Conservation (phyloP, 2,888 invertebrate genomes). For the Diloba caeruleocephala region DNA sequence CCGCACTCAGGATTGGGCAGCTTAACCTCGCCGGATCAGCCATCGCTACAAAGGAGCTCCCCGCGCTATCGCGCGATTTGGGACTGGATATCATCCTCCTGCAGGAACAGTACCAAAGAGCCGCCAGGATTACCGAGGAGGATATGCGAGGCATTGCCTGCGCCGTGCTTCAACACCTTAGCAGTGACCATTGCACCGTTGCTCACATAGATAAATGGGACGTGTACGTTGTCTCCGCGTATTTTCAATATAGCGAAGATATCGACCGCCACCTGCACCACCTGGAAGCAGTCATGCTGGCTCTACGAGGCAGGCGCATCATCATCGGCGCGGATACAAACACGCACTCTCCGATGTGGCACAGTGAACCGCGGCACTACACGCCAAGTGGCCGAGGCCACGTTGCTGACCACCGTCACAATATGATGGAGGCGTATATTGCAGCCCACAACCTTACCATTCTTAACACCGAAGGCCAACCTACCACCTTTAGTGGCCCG, state of each 20-base stretch:
- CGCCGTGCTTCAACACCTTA: no score
- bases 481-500: conserved; percentile 25
- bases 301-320: conserved; percentile 4
- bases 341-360: conserved; percentile 57
- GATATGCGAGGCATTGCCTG: no score
- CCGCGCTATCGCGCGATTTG: no score
- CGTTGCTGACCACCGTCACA: neutral
- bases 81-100: no score
- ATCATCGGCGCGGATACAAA: conserved; percentile 48
- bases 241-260: conserved; percentile 5
- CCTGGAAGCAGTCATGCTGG: conserved; percentile 26
- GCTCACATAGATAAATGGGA: no score
- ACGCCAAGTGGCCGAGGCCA: conserved; percentile 43
- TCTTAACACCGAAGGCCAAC: neutral
- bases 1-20: no score
- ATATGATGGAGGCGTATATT: neutral
- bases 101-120: no score
- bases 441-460: neutral
- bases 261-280: conserved; percentile 18
- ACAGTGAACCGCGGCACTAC: conserved; percentile 35
- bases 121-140: no score
- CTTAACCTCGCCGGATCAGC: no score
- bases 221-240: conserved; percentile 3
- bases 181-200: no score
- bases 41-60: no score